Percentiles rank a stretch among this genome's conserved stretches.
Evolutionary conservation across 23 tunicate species (phyloP).

Genomic region (Halocynthia roretzi): DNA sequence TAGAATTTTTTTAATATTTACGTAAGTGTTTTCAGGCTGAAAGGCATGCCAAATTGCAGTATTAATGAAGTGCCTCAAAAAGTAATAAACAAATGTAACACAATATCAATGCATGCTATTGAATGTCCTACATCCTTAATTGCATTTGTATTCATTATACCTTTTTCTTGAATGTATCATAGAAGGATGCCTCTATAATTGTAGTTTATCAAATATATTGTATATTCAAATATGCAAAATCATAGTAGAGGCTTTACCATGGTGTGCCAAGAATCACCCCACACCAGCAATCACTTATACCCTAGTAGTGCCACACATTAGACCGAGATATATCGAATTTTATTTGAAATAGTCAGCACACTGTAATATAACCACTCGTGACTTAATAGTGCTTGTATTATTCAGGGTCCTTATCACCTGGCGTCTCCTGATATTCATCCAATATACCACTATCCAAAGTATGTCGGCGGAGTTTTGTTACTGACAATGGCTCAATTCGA

Average conservation of each 20-base stretch:
- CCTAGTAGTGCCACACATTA: background rate
- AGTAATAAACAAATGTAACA: no score
- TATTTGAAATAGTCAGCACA: background rate
- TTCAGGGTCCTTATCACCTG: conserved; percentile 86
- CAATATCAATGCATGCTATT: no score
- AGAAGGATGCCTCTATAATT: no score
- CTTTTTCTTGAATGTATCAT: no score
- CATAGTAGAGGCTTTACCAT: background rate
- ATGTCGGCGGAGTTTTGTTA: conserved; percentile 95
- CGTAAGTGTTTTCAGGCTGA: no score
- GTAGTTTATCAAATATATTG: no score
- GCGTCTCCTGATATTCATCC: conserved; percentile 99
- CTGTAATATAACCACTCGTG: background rate
- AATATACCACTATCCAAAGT: conserved; percentile 82
- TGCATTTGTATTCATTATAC: no score
- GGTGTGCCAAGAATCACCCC: background rate
- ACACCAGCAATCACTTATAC: background rate
- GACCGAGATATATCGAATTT: background rate
- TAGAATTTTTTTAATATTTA: no score
- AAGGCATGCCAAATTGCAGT: no score
- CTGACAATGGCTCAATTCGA: conserved; percentile 61
- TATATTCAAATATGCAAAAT: no score
- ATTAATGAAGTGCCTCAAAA: no score
- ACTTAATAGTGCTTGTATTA: background rate
- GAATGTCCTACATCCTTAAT: no score